A percentile compares a stretch with the other conserved stretches of the same genome.
Conservation (phyloP, 2,888 invertebrate genomes). For the Euclidia mi region DNA sequence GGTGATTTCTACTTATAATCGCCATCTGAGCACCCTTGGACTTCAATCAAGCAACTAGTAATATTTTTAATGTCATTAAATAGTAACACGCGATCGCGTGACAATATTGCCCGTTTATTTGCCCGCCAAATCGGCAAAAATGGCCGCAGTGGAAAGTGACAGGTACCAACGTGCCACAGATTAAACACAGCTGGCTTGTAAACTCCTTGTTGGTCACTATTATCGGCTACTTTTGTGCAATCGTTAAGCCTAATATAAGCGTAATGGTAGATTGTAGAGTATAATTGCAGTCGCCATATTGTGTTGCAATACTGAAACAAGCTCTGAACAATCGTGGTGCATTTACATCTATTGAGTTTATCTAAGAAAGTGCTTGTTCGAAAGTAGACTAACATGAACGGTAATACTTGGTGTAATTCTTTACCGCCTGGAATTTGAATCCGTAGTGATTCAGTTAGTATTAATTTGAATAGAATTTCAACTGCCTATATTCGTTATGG, state of each 20-base stretch:
- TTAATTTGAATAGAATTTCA: too few species aligned
- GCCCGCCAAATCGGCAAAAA: constrained; percentile 78
- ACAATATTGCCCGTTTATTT: constrained; percentile 66
- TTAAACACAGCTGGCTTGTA: constrained; percentile 69
- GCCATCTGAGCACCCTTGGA: constrained; percentile 20
- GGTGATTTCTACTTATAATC: neutral
- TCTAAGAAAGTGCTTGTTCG: constrained; percentile 65
- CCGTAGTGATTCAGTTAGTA: too few species aligned
- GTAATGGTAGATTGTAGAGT: constrained; percentile 66
- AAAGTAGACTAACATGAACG: constrained; percentile 48
- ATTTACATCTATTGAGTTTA: constrained; percentile 66
- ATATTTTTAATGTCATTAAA: constrained; percentile 37
- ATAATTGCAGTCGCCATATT: constrained; percentile 69
- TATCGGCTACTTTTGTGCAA: constrained; percentile 72
- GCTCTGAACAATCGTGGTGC: constrained; percentile 58
- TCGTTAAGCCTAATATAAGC: constrained; percentile 70
- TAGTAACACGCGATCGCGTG: constrained; percentile 73
- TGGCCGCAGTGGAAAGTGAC: constrained; percentile 76
- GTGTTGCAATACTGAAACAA: constrained; percentile 70
- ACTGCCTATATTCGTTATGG: too few species aligned
- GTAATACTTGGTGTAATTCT: constrained; percentile 26
- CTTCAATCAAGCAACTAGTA: constrained; percentile 35
- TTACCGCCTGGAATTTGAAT: constrained; percentile 1
- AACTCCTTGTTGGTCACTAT: constrained; percentile 65
- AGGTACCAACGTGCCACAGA: constrained; percentile 53